Evolutionary conservation across 1,140 invertebrate species (phyloP).

Genomic region (Lepidurus couesii): DNA sequence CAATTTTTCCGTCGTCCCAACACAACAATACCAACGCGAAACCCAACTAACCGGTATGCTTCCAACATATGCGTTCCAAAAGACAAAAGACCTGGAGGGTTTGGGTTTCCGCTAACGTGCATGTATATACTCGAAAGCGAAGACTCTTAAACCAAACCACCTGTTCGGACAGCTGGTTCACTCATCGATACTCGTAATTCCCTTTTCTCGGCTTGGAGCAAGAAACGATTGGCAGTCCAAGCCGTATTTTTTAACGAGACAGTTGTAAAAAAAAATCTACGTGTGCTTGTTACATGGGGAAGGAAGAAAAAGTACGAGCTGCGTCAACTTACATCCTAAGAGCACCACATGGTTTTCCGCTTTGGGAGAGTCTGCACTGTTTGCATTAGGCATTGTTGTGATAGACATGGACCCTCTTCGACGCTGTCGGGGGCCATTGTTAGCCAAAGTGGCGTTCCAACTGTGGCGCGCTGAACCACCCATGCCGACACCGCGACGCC

Average conservation of each 20-base stretch:
- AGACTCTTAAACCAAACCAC: not conserved
- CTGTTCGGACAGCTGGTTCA: not conserved
- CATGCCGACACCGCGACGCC: slow-evolving; percentile 11
- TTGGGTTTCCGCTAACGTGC: not conserved
- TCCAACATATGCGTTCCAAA: not conserved
- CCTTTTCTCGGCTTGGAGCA: not conserved
- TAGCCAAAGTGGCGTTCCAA: not conserved
- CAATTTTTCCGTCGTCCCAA: not conserved
- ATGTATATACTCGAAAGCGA: not conserved
- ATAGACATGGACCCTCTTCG: slow-evolving; percentile 9
- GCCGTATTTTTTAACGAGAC: no score
- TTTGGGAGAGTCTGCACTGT: not conserved
- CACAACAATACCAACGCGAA: not conserved
- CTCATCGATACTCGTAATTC: not conserved
- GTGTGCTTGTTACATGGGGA: not conserved
- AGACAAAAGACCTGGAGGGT: not conserved
- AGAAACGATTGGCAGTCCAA: no score
- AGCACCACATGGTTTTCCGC: slow-evolving; percentile 13
- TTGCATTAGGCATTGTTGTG: not conserved
- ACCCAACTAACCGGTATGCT: not conserved
- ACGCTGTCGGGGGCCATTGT: not conserved
- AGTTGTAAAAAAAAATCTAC: not conserved
- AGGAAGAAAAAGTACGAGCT: not conserved
- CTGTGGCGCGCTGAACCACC: not conserved
- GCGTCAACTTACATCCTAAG: not conserved